phyloP scores from a whole-genome alignment of 2,113 vertebrate genomes.

The Brienomyrus brachyistius region DNA sequence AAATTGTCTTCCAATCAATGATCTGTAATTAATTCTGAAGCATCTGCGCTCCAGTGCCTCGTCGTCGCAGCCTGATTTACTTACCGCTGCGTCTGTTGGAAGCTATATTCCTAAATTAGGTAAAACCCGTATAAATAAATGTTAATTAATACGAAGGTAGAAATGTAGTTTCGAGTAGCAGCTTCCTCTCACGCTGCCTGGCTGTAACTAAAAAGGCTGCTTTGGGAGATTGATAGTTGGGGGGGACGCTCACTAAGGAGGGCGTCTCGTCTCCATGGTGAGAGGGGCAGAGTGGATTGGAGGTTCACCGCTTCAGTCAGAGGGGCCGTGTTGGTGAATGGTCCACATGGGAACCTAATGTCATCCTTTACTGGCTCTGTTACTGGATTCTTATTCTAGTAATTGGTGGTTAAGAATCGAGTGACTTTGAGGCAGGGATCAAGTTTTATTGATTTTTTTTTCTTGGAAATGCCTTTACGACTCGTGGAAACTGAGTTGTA shows the following conservation, averaged over 20 bases:
- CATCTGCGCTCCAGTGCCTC: background rate
- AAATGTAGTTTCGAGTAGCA: background rate
- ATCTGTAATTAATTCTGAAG: constrained; percentile 9
- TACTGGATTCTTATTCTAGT: background rate
- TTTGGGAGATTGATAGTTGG: background rate
- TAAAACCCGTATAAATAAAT: background rate
- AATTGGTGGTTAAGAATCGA: background rate
- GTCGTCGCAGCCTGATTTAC: background rate
- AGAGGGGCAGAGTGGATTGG: background rate
- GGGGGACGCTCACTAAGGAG: background rate
- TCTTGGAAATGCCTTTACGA: background rate
- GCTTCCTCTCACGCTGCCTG: background rate
- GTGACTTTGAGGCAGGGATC: background rate
- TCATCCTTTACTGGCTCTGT: background rate
- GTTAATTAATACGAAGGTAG: background rate
- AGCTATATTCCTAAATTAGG: background rate
- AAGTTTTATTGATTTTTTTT: background rate
- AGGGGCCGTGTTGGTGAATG: background rate
- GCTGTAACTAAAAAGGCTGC: background rate
- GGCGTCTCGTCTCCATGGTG: background rate
- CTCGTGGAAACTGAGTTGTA: background rate
- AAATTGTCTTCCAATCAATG: constrained; percentile 1
- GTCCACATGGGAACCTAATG: background rate
- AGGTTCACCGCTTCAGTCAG: background rate
- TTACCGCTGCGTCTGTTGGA: background rate